phyloP scores from a whole-genome alignment of 2,113 vertebrate genomes.

The Nanorana parkeri region DNA sequence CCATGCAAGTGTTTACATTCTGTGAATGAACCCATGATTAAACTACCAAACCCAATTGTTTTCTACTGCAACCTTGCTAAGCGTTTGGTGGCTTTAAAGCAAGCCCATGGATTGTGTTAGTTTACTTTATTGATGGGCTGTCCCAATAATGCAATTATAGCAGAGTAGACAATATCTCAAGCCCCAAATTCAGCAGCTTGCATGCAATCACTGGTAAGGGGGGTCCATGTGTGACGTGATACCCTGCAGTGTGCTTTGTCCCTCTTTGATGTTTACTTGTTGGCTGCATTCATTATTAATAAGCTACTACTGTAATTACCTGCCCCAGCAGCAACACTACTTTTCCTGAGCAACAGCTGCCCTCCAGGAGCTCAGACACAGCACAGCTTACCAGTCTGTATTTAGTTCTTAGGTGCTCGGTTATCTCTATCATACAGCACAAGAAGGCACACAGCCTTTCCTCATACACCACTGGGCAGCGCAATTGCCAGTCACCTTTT shows the following conservation, averaged over 20 bases:
- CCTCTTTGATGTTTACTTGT: constrained; percentile 49
- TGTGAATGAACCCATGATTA: too few relatives aligned
- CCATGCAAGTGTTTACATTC: too few relatives aligned
- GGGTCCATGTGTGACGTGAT: neutral
- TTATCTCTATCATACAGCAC: neutral
- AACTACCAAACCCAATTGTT: too few relatives aligned
- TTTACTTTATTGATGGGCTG: neutral
- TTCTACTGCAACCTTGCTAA: too few relatives aligned
- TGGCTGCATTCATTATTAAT: constrained; percentile 50
- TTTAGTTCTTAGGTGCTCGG: neutral
- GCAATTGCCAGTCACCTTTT: neutral
- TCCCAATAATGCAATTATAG: neutral
- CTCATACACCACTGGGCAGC: neutral
- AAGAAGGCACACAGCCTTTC: too few relatives aligned
- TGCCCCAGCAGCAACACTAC: constrained; percentile 40
- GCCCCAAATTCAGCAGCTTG: neutral
- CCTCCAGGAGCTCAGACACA: constrained; percentile 23
- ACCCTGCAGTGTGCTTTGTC: constrained; percentile 36
- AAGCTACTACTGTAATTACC: constrained; percentile 49
- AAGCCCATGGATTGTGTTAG: too few relatives aligned
- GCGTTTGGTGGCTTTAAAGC: too few relatives aligned
- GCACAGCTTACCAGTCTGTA: constrained; percentile 3
- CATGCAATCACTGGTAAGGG: neutral
- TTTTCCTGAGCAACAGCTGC: constrained; percentile 25
- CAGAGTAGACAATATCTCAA: neutral